A percentile compares a stretch with the other conserved stretches of the same genome.
Evolutionary conservation across 2,113 vertebrate species (phyloP).

Genomic region (Tupaia chinensis): DNA sequence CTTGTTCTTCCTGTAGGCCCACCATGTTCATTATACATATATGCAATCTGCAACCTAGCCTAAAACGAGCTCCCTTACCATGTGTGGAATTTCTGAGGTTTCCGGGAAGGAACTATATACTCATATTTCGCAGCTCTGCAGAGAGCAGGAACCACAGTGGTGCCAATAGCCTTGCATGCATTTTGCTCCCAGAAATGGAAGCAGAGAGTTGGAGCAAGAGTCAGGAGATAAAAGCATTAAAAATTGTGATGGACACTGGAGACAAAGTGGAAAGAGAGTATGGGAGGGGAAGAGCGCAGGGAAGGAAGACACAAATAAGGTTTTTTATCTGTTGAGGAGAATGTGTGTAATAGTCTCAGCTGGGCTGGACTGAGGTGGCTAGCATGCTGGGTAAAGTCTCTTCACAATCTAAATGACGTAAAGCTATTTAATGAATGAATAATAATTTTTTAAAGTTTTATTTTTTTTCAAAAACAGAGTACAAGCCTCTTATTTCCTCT

Average conservation of each 20-base stretch:
- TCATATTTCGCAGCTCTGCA: neutral
- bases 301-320: too few relatives aligned
- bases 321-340: too few relatives aligned
- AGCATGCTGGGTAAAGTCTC: too few relatives aligned
- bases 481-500: conserved; percentile 44
- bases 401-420: too few relatives aligned
- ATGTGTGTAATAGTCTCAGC: too few relatives aligned
- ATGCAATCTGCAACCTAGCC: neutral
- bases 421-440: too few relatives aligned
- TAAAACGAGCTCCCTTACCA: neutral
- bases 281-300: too few relatives aligned
- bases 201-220: neutral
- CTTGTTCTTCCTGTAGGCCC: neutral
- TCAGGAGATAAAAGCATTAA: neutral
- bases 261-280: too few relatives aligned
- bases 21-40: neutral
- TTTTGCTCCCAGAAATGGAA: neutral
- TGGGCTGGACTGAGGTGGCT: too few relatives aligned
- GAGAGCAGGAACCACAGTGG: neutral
- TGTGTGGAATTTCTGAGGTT: neutral
- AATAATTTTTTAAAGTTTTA: too few relatives aligned
- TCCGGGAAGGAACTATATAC: neutral
- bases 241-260: too few relatives aligned
- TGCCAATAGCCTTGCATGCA: neutral
- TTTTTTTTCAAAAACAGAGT: too few relatives aligned